Percentiles rank a stretch among this genome's conserved stretches.
phyloP scores from a whole-genome alignment of 2,888 invertebrate genomes.

The Bellardia pandia region DNA sequence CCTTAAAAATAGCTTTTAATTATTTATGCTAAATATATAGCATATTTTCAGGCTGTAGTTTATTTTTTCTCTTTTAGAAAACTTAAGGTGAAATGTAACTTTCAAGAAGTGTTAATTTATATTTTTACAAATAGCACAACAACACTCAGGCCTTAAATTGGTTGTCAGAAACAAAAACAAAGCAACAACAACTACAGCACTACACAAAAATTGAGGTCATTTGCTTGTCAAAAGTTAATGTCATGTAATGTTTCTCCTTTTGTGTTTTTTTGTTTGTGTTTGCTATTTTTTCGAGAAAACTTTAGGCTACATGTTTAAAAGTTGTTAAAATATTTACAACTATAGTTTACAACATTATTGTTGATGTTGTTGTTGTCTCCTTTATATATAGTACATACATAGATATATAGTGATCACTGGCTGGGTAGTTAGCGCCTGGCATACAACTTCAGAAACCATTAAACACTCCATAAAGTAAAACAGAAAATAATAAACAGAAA shows the following conservation, averaged over 20 bases:
- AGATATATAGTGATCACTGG: constrained; percentile 4
- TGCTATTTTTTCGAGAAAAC: neutral
- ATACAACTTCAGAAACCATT: neutral
- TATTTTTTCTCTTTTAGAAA: neutral
- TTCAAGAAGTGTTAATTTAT: constrained; percentile 38
- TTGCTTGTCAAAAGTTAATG: constrained; percentile 60
- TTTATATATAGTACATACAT: neutral
- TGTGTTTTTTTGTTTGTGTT: neutral
- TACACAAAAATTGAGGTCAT: constrained; percentile 51
- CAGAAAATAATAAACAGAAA: no score
- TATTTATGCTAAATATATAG: neutral
- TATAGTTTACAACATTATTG: constrained; percentile 24
- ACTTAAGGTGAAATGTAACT: neutral
- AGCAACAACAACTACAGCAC: neutral
- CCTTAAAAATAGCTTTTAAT: neutral
- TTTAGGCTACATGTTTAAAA: constrained; percentile 11
- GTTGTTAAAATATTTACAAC: constrained; percentile 25
- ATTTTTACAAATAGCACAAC: constrained; percentile 31
- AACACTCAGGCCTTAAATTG: constrained; percentile 31
- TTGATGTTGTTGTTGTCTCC: no score
- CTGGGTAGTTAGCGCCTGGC: neutral
- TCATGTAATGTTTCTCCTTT: constrained; percentile 37
- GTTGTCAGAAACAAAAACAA: constrained; percentile 40
- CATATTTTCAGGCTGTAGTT: neutral
- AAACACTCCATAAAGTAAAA: constrained; percentile 36